A percentile compares a stretch with the other conserved stretches of the same genome.
Conservation (phyloP, 2,797 vertebrate species). For the Gambelia wislizenii region DNA sequence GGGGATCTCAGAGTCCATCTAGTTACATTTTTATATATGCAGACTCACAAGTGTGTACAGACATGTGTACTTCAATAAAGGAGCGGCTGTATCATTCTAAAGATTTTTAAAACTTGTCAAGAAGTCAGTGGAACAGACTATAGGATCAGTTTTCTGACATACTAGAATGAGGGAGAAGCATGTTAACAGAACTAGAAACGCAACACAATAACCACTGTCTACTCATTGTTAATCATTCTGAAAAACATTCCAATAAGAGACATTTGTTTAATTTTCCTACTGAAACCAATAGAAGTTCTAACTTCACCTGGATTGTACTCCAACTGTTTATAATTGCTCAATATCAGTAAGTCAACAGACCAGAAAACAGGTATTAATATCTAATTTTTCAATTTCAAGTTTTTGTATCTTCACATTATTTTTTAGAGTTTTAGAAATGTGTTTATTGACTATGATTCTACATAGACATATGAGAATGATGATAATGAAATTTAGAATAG, state of each 20-base stretch:
- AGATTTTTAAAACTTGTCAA: too few relatives aligned
- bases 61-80: neutral
- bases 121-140: neutral
- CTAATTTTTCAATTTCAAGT: neutral
- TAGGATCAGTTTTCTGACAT: neutral
- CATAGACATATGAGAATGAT: neutral
- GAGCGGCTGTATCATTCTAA: neutral
- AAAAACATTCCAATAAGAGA: neutral
- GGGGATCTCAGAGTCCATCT: neutral
- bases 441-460: neutral
- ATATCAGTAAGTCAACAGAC: neutral
- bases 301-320: neutral
- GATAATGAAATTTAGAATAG: neutral
- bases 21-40: neutral
- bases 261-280: neutral
- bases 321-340: neutral
- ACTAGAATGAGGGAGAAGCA: neutral
- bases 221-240: neutral
- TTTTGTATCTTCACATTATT: neutral
- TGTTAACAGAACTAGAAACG: neutral
- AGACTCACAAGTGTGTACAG: neutral
- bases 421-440: neutral
- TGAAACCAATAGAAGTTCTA: neutral
- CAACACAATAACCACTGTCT: neutral
- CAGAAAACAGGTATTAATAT: neutral